Conservation (phyloP, 1,140 invertebrate species). For the Zaprionus lachaisei region DNA sequence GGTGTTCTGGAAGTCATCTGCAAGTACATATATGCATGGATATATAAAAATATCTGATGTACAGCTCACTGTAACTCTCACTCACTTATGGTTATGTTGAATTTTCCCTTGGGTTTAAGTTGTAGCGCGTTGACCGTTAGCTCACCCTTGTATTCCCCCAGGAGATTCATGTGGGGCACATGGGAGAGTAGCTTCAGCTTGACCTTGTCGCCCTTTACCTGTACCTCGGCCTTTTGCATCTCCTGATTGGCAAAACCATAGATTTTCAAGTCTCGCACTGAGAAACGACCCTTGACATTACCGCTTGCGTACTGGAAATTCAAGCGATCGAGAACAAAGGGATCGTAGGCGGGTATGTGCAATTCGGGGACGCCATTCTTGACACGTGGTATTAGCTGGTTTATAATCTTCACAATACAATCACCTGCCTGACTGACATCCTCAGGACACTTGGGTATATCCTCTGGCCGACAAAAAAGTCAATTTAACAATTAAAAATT, state of each 20-base stretch:
- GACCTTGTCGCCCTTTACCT: slow-evolving; percentile 53
- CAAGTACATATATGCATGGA: neutral
- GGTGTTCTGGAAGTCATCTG: slow-evolving; percentile 66
- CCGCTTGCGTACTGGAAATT: slow-evolving; percentile 69
- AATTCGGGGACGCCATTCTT: slow-evolving; percentile 58
- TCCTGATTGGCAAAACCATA: slow-evolving; percentile 56
- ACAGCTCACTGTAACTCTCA: neutral
- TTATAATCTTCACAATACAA: slow-evolving; percentile 64
- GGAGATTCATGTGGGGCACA: slow-evolving; percentile 64
- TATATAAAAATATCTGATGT: neutral
- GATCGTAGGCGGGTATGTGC: slow-evolving; percentile 75
- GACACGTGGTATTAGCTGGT: slow-evolving; percentile 54
- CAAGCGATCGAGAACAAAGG: slow-evolving; percentile 60
- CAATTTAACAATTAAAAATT: neutral
- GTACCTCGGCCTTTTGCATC: slow-evolving; percentile 52
- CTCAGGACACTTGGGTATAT: slow-evolving; percentile 58
- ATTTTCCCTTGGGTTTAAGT: slow-evolving; percentile 74
- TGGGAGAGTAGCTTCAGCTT: slow-evolving; percentile 38
- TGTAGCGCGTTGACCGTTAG: slow-evolving; percentile 71
- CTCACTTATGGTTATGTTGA: slow-evolving; percentile 78
- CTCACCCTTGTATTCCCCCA: slow-evolving; percentile 79
- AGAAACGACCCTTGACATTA: slow-evolving; percentile 62
- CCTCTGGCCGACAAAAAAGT: slow-evolving; percentile 1
- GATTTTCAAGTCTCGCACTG: slow-evolving; percentile 57
- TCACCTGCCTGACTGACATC: slow-evolving; percentile 57